Evolutionary conservation across 2,113 vertebrate genomes (phyloP).

Genomic region (Callithrix jacchus): DNA sequence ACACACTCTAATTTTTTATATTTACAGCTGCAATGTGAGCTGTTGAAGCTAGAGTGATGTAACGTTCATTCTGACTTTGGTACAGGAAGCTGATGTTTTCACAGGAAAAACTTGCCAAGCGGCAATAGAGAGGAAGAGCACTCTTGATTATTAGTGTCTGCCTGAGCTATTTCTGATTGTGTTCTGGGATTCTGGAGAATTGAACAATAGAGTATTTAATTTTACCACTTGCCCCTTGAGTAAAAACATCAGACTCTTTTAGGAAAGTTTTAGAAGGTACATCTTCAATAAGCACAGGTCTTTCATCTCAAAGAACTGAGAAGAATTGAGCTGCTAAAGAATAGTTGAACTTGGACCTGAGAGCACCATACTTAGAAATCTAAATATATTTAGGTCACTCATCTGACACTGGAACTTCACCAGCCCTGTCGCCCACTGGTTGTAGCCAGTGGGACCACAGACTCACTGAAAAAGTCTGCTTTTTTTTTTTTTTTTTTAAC

Average conservation of each 20-base stretch:
- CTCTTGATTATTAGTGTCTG: neutral
- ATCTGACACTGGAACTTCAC: neutral
- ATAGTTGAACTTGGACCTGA: neutral
- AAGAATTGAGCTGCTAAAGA: neutral
- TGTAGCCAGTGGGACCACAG: constrained; percentile 2
- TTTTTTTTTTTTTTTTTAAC: constrained; percentile 7
- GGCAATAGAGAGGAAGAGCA: neutral
- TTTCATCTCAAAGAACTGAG: neutral
- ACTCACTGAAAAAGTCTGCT: constrained; percentile 17
- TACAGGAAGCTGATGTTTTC: neutral
- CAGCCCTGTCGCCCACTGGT: neutral
- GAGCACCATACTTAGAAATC: neutral
- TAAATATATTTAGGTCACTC: neutral
- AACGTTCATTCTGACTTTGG: neutral
- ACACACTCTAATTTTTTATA: constrained; percentile 46
- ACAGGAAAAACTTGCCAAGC: neutral
- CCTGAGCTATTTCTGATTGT: neutral
- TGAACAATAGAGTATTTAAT: neutral
- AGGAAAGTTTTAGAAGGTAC: neutral
- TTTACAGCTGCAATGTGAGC: neutral
- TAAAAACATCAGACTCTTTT: neutral
- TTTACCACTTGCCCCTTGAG: neutral
- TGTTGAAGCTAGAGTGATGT: neutral
- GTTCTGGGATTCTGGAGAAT: neutral
- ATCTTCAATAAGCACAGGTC: neutral